Evolutionary conservation across 2,797 vertebrate genomes (phyloP).

Genomic region (Ispidina lecontei): DNA sequence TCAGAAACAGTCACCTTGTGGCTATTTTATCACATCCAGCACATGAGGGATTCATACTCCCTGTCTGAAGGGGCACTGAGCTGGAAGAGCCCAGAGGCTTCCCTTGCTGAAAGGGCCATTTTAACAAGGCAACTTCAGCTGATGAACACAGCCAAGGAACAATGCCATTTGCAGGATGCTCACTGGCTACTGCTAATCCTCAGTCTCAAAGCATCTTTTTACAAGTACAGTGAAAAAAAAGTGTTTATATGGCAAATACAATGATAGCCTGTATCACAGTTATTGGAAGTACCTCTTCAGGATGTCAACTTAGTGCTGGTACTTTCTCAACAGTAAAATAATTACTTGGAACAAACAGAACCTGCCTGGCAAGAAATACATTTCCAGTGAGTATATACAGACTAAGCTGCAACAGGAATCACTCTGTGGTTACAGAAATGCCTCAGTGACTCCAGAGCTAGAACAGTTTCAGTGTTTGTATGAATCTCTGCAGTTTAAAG

Average conservation of each 20-base stretch:
- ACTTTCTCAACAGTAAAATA: background rate
- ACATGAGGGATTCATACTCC: background rate
- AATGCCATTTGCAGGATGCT: background rate
- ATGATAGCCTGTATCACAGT: background rate
- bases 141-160: background rate
- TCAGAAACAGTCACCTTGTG: background rate
- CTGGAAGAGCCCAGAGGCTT: background rate
- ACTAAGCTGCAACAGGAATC: background rate
- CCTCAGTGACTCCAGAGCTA: background rate
- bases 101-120: background rate
- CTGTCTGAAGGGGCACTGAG: background rate
- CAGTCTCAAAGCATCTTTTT: background rate
- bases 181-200: background rate
- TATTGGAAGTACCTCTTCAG: background rate
- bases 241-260: background rate
- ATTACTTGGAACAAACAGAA: background rate
- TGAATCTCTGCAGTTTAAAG: background rate
- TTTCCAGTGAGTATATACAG: background rate
- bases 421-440: background rate
- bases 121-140: background rate
- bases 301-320: background rate
- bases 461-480: background rate
- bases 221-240: background rate
- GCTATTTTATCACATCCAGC: background rate
- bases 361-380: background rate